Percentiles rank a stretch among this genome's conserved stretches.
phyloP scores from a whole-genome alignment of 2,888 invertebrate genomes.

The Hanleya hanleyi region DNA sequence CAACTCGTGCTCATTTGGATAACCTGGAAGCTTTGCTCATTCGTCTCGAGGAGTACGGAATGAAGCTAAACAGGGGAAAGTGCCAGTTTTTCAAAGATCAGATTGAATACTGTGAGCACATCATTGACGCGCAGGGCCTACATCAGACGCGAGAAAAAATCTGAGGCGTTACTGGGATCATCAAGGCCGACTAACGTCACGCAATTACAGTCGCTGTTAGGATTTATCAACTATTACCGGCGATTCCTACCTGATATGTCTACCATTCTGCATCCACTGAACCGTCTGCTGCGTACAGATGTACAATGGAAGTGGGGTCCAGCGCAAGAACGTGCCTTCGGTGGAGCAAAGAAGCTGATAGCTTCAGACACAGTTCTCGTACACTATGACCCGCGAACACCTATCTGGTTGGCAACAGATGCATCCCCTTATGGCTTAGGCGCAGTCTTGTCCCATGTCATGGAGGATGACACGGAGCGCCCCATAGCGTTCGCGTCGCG shows the following conservation, averaged over 20 bases:
- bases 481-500: constrained; percentile 72
- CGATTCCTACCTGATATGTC: constrained; percentile 17
- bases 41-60: background rate
- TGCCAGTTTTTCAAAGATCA: constrained; percentile 17
- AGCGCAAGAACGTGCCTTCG: constrained; percentile 35
- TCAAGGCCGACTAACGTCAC: constrained; percentile 14
- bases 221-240: constrained; percentile 18
- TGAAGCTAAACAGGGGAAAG: constrained; percentile 15
- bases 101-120: constrained; percentile 30
- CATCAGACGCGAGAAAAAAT: constrained; percentile 28
- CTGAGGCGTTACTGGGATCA: constrained; percentile 19
- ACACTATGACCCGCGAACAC: constrained; percentile 60
- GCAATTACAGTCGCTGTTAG: constrained; percentile 10
- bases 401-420: constrained; percentile 68
- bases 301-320: constrained; percentile 31
- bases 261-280: constrained; percentile 18
- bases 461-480: constrained; percentile 38
- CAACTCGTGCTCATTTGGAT: background rate
- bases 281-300: constrained; percentile 19
- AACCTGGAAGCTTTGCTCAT: background rate
- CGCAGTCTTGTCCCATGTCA: constrained; percentile 53
- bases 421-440: constrained; percentile 66
- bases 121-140: constrained; percentile 33
- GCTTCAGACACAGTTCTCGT: constrained; percentile 42
- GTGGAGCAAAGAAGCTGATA: constrained; percentile 38